Evolutionary conservation across 2,888 invertebrate species (phyloP).

Genomic region (Eupeodes latifasciatus): DNA sequence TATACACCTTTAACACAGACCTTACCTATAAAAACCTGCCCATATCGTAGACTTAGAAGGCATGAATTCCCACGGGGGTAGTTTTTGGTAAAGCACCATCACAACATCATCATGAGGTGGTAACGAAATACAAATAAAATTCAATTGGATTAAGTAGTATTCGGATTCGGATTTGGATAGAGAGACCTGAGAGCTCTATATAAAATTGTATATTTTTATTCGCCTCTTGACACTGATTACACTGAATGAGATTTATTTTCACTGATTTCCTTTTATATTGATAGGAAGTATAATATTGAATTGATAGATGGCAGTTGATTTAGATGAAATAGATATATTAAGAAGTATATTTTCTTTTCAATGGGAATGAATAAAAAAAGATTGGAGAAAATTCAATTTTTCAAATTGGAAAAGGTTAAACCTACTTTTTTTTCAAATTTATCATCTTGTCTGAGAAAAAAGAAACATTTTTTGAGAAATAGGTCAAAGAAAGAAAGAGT

Average conservation of each 20-base stretch:
- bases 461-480: neutral
- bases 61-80: slow-evolving; percentile 72
- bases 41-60: slow-evolving; percentile 1
- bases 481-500: too few relatives aligned
- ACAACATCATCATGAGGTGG: slow-evolving; percentile 58
- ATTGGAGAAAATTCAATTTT: slow-evolving; percentile 12
- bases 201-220: slow-evolving; percentile 60
- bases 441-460: neutral
- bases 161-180: neutral
- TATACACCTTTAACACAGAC: too few relatives aligned
- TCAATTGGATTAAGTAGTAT: slow-evolving; percentile 74
- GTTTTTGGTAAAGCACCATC: slow-evolving; percentile 48
- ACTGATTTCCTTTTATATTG: slow-evolving; percentile 57
- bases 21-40: slow-evolving; percentile 32
- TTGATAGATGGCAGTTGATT: slow-evolving; percentile 58
- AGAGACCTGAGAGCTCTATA: slow-evolving; percentile 24
- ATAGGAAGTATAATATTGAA: slow-evolving; percentile 25
- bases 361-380: neutral
- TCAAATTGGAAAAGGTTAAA: slow-evolving; percentile 20
- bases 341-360: neutral
- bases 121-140: slow-evolving; percentile 70
- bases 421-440: neutral
- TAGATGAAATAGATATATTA: slow-evolving; percentile 53
- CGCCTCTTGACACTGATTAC: slow-evolving; percentile 73
- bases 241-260: slow-evolving; percentile 43